phyloP scores from a whole-genome alignment of 1,140 invertebrate genomes.

The Ladona fulva region DNA sequence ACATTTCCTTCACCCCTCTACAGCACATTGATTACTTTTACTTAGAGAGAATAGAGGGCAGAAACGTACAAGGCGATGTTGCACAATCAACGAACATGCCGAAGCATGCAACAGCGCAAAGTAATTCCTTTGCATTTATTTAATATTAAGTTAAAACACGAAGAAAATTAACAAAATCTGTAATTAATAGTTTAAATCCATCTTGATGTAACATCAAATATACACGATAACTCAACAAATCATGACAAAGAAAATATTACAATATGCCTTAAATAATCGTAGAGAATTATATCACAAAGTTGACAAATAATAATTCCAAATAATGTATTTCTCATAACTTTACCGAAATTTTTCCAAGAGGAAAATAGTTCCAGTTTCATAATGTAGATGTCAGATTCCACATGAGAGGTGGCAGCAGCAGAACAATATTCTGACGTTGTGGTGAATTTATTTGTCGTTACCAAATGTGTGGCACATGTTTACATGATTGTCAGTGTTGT shows the following conservation, averaged over 20 bases:
- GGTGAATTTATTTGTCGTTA: no score
- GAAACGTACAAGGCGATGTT: slow-evolving; percentile 8
- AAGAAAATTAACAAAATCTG: not conserved
- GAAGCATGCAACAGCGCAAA: not conserved
- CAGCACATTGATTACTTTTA: slow-evolving; percentile 10
- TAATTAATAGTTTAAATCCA: no score
- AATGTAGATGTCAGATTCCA: not conserved
- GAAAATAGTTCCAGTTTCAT: not conserved
- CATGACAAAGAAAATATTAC: no score
- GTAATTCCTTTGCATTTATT: not conserved
- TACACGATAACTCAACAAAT: no score
- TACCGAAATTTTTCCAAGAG: not conserved
- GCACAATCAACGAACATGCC: slow-evolving; percentile 7
- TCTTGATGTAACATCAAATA: no score
- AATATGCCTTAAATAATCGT: no score
- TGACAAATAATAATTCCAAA: not conserved
- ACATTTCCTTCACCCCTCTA: slow-evolving; percentile 8
- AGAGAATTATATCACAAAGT: no score
- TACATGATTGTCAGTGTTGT: no score
- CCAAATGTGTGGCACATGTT: no score
- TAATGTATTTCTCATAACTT: not conserved
- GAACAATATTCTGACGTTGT: not conserved
- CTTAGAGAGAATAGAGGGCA: slow-evolving; percentile 3
- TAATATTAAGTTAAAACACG: not conserved
- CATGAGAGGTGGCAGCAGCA: not conserved